Evolutionary conservation across 2,113 vertebrate species (phyloP), one percentile per base, ranked within the genome.

Genomic region (Tauraco erythrolophus): DNA sequence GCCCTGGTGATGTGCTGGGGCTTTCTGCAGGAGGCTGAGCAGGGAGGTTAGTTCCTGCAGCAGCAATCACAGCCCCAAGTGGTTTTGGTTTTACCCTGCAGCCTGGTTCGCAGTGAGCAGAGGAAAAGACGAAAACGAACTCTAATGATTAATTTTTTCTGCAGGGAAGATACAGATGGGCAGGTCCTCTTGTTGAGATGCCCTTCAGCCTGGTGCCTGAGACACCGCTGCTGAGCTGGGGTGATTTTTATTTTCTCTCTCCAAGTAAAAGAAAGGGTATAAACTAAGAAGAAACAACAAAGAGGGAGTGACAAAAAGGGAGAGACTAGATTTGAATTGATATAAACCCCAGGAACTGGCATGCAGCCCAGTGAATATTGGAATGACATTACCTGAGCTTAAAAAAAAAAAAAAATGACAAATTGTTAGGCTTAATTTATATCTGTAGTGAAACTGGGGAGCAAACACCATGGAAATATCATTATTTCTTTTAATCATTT

Each of bases 401-500:
- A 83, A 76, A 80, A 91, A 82, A 85, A 81, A 65, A 81, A 92
- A 33, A 69, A 53, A 14, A 2, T 72, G 82, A 89, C 71, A 81
- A 94, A 89, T 94, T 76, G 60, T 94, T 92, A 92, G 72, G 43
- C 56, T 94, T 96, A 87, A 92, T 95, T 94, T 86, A n/a, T 89
- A 58, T 90, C 91, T 94, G 48, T 56, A 74, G 69, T 86, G 78
- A 77, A 95, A 75, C 50, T 43, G 53, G 71, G 70, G 91, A 94
- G 74, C 58, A 95, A 96, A 79, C 58, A 77, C 75, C 84, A 77
- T 77, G 71, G 97, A 95, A 94, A 96, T 92, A 91, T 50, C 79
- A 54, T 92, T 86, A 91, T 94, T 95, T 91, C 90, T 89, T 97
- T 94, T 95, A 94, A 97, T 97, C 22, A 88, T 89, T 92, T 90